Conservation (phyloP, 2,888 invertebrate genomes). For the Campopleginae sp. region DNA sequence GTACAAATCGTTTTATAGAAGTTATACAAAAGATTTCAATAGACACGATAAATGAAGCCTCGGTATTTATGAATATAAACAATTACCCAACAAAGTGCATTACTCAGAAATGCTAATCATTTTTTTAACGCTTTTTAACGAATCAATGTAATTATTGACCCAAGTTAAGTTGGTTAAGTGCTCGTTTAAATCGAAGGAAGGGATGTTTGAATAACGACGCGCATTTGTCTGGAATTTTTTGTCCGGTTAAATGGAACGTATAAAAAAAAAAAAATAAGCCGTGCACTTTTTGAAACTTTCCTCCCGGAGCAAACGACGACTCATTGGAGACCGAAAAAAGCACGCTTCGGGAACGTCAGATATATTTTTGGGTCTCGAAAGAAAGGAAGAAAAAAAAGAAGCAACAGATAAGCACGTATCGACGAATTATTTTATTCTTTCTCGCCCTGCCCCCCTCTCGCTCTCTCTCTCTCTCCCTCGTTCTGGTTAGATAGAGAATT, state of each 20-base stretch:
- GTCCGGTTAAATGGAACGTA: neutral
- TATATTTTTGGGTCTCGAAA: slow-evolving; percentile 57
- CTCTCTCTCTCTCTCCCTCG: slow-evolving; percentile 19
- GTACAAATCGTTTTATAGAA: neutral
- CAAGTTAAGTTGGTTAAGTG: neutral
- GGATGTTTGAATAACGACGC: neutral
- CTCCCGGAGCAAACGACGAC: neutral
- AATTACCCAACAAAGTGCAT: neutral
- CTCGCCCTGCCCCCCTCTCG: neutral
- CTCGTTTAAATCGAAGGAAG: neutral
- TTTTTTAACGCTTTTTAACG: neutral
- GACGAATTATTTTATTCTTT: slow-evolving; percentile 45
- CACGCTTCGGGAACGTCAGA: slow-evolving; percentile 36
- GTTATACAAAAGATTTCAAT: neutral
- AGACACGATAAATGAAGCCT: neutral
- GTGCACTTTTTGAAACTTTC: neutral
- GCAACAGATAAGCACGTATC: slow-evolving; percentile 56
- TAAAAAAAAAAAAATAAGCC: neutral
- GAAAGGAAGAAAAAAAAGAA: slow-evolving; percentile 14
- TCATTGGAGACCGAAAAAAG: slow-evolving; percentile 25
- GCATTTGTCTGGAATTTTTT: neutral
- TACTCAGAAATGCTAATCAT: neutral
- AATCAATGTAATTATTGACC: neutral
- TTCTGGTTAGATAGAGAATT: slow-evolving; percentile 51
- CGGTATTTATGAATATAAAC: neutral